These are phyloP conservation scores for Apteryx mantelli DNA, from an alignment of 2,113 vertebrate species.

Conservation along the genomic window DNA sequence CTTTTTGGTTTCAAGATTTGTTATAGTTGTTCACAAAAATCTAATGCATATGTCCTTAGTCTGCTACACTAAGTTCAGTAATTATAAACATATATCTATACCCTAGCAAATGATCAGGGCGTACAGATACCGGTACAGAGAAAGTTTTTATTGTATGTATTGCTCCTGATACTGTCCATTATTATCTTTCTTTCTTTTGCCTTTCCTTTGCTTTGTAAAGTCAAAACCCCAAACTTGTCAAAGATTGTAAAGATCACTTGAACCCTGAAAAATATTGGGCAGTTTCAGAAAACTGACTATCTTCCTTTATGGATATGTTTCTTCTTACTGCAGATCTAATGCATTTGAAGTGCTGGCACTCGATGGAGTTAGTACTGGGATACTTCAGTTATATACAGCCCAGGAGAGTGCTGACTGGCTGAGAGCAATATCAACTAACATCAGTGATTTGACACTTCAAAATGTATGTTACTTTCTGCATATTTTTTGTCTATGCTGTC, in stretches of 20 bases:
- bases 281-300: slow-evolving; percentile 34
- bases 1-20: not conserved
- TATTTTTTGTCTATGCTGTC: slow-evolving; percentile 1
- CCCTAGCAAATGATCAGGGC: not conserved
- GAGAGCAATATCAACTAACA: slow-evolving; percentile 90
- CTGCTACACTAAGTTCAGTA: not conserved
- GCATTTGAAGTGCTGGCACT: slow-evolving; percentile 91
- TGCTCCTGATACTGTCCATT: slow-evolving; percentile 6
- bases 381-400: slow-evolving; percentile 90
- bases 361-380: slow-evolving; percentile 85
- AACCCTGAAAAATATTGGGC: slow-evolving; percentile 12
- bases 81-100: not conserved
- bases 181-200: not conserved
- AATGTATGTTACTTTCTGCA: slow-evolving; percentile 82
- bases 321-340: slow-evolving; percentile 82
- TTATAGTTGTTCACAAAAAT: not conserved
- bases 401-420: slow-evolving; percentile 94
- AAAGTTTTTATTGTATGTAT: not conserved
- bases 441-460: slow-evolving; percentile 87
- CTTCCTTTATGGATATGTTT: slow-evolving; percentile 46
- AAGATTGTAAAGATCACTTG: not conserved
- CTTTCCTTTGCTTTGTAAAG: not conserved
- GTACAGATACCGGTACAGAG: not conserved
- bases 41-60: not conserved
- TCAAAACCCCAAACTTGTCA: not conserved